These are phyloP conservation scores for Tinea trinotella DNA, from an alignment of 2,888 invertebrate species.

Conservation along the genomic window DNA sequence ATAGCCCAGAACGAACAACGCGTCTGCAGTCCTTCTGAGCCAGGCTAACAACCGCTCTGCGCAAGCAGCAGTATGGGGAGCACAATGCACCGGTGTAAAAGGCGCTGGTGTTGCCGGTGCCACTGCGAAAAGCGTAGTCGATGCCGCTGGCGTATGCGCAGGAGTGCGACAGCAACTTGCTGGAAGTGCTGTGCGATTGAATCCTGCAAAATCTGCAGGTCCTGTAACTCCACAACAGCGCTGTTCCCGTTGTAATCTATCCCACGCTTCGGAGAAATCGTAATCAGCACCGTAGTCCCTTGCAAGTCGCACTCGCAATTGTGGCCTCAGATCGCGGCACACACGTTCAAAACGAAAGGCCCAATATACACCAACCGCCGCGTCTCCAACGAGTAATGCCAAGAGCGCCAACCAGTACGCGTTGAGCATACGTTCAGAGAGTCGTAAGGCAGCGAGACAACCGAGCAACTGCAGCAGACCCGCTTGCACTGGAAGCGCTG, in stretches of 20 bases:
- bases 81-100: constrained; percentile 53
- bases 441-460: constrained; percentile 84
- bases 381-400: constrained; percentile 86
- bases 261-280: constrained; percentile 84
- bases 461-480: constrained; percentile 82
- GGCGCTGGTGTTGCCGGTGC: constrained; percentile 43
- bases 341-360: constrained; percentile 84
- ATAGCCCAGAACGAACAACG: constrained; percentile 86
- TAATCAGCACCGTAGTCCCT: constrained; percentile 81
- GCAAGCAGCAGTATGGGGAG: constrained; percentile 75
- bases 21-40: constrained; percentile 84
- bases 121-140: constrained; percentile 65
- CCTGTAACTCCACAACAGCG: constrained; percentile 86
- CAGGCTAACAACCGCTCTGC: constrained; percentile 81
- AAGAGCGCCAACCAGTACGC: constrained; percentile 87
- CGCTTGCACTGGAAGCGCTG: constrained; percentile 82
- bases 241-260: constrained; percentile 80
- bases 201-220: constrained; percentile 64
- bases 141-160: constrained; percentile 48
- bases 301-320: constrained; percentile 72
- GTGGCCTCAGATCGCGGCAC: constrained; percentile 80
- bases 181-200: constrained; percentile 54
- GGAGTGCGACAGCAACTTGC: constrained; percentile 62
- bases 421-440: constrained; percentile 86
- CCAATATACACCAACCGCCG: constrained; percentile 88